Evolutionary conservation across 1,140 invertebrate genomes (phyloP).

Genomic region (Magallana ariakensis): DNA sequence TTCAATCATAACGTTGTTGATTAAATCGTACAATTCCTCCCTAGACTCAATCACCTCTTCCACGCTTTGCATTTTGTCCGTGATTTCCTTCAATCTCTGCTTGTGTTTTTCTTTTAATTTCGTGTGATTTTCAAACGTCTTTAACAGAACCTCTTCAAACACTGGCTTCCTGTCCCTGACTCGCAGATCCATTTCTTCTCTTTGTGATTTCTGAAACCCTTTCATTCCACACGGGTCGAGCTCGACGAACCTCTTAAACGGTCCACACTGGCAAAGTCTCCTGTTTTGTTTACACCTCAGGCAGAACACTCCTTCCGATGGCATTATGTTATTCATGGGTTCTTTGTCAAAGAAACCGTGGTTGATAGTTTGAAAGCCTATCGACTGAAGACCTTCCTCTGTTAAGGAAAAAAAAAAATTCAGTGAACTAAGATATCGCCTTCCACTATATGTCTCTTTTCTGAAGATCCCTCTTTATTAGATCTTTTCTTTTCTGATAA

Average conservation of each 20-base stretch:
- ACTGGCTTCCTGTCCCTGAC: background rate
- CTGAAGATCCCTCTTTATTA: too few relatives aligned
- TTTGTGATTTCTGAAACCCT: background rate
- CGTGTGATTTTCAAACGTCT: background rate
- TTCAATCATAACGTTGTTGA: background rate
- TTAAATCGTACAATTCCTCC: background rate
- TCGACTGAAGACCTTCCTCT: background rate
- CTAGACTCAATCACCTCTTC: background rate
- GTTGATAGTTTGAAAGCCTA: background rate
- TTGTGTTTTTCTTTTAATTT: background rate
- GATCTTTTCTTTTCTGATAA: too few relatives aligned
- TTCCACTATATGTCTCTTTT: too few relatives aligned
- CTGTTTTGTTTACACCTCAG: background rate
- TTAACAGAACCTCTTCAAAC: background rate
- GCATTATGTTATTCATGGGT: background rate
- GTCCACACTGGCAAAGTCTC: background rate
- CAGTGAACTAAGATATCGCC: too few relatives aligned
- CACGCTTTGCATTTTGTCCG: background rate
- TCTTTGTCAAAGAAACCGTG: background rate
- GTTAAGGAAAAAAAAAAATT: background rate
- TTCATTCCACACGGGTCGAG: background rate
- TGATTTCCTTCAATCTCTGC: background rate
- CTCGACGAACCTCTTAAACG: background rate
- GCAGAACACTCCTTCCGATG: slow-evolving; percentile 5
- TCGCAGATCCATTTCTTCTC: background rate